Evolutionary conservation across 2,113 vertebrate genomes (phyloP), one percentile per base, ranked within the genome.

Genomic region (Epinephelus moara): DNA sequence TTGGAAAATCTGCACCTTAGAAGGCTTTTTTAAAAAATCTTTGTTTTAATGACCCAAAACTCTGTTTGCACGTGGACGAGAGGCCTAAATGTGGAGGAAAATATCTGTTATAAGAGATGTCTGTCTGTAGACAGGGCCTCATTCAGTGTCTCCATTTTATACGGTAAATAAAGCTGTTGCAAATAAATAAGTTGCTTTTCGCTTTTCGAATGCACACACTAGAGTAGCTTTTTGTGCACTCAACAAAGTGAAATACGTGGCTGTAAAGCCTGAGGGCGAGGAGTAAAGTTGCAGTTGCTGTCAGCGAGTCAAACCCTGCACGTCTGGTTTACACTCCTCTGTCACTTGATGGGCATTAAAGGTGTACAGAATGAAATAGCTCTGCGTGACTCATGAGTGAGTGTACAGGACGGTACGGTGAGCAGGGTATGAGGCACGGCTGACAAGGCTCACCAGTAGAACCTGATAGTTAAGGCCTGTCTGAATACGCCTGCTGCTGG

Each of bases 401-500:
- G 67, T 50, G 75, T 11, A 4, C 23, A 42, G 52, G 59, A 50
- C 49, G 62, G 85, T 15, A 87, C 47, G 15, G 64, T 71, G 62
- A 87, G 78, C 37, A 23, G 15, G 74, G 23, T 49, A 47, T 82
- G 79, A 91, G 71, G 62, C 76, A 76, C 3, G 1, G 70, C 69
- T 77, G 55, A 76, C 71, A 70, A 55, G 70, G 72, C 73, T 75
- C 3, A 76, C 71, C 72, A 60, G 78, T 6, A 59, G 66, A 91
- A 91, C 83, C 80, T 71, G 82, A 90, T 86, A 76, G 82, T 80
- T 78, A 50, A 66, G 67, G 78, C 84, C 70, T 80, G 88, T 90
- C 89, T 90, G 80, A 89, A 92, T 92, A 66, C 6, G 86, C 78
- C 70, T 85, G 75, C 37, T 30, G 75, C 56, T 59, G 64, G 56